These are phyloP conservation scores for Actinostola sp. DNA, from an alignment of 92 coral and sea anemone genomes.

Conservation along the genomic window DNA sequence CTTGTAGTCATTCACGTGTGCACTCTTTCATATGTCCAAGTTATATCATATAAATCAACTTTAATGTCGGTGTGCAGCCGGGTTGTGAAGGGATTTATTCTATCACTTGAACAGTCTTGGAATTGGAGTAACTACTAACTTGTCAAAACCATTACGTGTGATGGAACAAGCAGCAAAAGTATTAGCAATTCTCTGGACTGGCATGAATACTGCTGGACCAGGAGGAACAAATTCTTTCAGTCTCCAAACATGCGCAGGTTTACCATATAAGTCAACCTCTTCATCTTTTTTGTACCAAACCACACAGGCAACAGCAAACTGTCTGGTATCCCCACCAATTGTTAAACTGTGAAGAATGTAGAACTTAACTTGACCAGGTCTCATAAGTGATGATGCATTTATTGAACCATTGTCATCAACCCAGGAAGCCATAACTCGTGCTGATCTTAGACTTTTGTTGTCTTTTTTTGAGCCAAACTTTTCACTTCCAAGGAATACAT, in stretches of 20 bases:
- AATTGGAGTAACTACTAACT: conserved; percentile 40
- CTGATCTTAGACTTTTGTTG: conserved; percentile 28
- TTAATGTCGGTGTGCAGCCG: no score
- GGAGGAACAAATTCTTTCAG: conserved; percentile 24
- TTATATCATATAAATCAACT: neutral
- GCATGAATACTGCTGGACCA: conserved; percentile 57
- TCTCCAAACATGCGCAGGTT: conserved; percentile 45
- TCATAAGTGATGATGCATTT: conserved; percentile 10
- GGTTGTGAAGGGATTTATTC: neutral
- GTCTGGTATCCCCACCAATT: conserved; percentile 11
- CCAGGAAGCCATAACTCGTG: conserved; percentile 56
- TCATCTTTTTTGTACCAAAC: conserved; percentile 47
- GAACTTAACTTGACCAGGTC: conserved; percentile 51
- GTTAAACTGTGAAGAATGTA: conserved; percentile 44
- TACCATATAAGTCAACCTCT: conserved; percentile 23
- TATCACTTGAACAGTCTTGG: conserved; percentile 33
- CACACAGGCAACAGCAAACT: conserved; percentile 45
- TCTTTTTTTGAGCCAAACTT: conserved; percentile 46
- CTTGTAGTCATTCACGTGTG: no score
- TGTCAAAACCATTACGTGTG: conserved; percentile 19
- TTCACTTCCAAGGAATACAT: conserved; percentile 42
- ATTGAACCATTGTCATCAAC: conserved; percentile 35
- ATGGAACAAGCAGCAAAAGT: conserved; percentile 32
- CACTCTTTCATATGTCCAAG: neutral
- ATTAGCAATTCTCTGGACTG: conserved; percentile 44